Conservation (phyloP, 2,113 vertebrate genomes). For the Lucifuga dentata region DNA sequence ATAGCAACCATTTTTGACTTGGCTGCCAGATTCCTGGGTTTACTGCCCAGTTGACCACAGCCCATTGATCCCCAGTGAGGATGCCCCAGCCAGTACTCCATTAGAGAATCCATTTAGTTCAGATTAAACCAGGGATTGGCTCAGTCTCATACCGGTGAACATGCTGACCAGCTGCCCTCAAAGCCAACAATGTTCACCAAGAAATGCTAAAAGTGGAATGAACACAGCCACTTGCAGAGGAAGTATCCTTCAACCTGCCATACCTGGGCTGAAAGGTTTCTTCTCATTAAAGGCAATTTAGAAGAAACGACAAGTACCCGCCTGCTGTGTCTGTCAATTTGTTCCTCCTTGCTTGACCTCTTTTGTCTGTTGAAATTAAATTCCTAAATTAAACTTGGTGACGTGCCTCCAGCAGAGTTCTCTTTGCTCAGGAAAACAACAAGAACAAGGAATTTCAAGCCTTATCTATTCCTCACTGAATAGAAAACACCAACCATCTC, state of each 20-base stretch:
- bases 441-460: constrained; percentile 54
- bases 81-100: constrained; percentile 39
- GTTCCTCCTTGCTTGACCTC: constrained; percentile 78
- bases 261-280: constrained; percentile 60
- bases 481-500: constrained; percentile 63
- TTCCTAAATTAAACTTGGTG: constrained; percentile 80
- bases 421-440: constrained; percentile 59
- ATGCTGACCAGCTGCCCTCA: constrained; percentile 42
- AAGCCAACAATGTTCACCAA: constrained; percentile 15
- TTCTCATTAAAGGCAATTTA: constrained; percentile 67
- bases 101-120: constrained; percentile 63
- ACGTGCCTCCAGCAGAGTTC: constrained; percentile 63
- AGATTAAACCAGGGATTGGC: constrained; percentile 60
- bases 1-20: constrained; percentile 49
- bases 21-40: constrained; percentile 33
- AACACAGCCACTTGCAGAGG: constrained; percentile 20
- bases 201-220: constrained; percentile 30
- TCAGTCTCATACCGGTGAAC: constrained; percentile 32
- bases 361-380: constrained; percentile 80
- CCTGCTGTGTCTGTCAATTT: constrained; percentile 71
- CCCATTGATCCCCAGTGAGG: constrained; percentile 47
- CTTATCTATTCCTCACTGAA: constrained; percentile 62
- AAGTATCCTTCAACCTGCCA: constrained; percentile 57
- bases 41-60: constrained; percentile 58
- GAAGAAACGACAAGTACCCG: constrained; percentile 66